Conservation (phyloP, 1,140 invertebrate species). For the Drosophila punjabiensis region DNA sequence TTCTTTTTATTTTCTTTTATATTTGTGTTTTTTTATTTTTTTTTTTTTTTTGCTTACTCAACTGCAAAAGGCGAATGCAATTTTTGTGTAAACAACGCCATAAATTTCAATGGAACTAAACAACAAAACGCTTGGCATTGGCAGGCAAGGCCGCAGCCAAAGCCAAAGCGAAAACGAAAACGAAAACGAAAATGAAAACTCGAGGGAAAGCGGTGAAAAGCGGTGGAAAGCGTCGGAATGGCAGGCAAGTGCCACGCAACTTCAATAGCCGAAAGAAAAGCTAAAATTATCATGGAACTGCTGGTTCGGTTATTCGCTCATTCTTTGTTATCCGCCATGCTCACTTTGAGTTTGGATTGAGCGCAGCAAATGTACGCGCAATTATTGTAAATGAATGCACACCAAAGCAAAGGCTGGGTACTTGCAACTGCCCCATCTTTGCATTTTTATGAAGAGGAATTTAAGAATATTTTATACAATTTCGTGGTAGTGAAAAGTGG, state of each 20-base stretch:
- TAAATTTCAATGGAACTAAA: conserved; percentile 81
- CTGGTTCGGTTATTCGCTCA: conserved; percentile 41
- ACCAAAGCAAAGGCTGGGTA: conserved; percentile 2
- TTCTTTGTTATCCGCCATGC: conserved; percentile 31
- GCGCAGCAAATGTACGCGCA: conserved; percentile 67
- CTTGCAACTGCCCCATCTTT: not conserved
- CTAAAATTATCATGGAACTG: conserved; percentile 54
- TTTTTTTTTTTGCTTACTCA: conserved; percentile 68
- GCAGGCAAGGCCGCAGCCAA: conserved; percentile 66
- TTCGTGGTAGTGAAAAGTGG: not conserved
- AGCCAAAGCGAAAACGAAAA: not conserved
- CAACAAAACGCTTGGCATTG: conserved; percentile 72
- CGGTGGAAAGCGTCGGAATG: not conserved
- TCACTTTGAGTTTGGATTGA: conserved; percentile 40
- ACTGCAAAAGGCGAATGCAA: conserved; percentile 80
- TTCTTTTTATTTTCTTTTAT: conserved; percentile 29
- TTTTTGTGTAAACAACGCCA: conserved; percentile 83
- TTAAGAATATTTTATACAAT: not conserved
- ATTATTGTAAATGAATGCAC: conserved; percentile 66
- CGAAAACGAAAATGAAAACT: not conserved
- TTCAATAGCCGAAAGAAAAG: conserved; percentile 34
- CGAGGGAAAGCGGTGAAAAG: not conserved
- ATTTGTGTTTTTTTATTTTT: conserved; percentile 9
- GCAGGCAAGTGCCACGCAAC: conserved; percentile 8
- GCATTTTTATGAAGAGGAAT: not conserved